These are phyloP conservation scores for Hippoglossus hippoglossus DNA, from an alignment of 2,797 vertebrate genomes.

Conservation along the genomic window DNA sequence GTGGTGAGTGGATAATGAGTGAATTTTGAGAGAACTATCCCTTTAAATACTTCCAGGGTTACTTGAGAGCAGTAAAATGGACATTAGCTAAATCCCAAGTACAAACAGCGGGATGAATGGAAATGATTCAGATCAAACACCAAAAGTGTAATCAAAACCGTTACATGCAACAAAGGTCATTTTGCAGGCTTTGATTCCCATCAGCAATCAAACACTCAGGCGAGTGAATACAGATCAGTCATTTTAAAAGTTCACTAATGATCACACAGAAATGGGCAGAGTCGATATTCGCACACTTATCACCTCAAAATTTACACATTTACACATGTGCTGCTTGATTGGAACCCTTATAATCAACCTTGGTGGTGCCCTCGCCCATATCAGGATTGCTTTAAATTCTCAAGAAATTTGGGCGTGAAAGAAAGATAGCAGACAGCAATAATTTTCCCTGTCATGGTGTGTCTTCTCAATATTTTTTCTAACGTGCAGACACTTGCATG, in stretches of 20 bases:
- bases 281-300: background rate
- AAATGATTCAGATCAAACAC: constrained; percentile 21
- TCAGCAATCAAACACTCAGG: no score
- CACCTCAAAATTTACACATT: background rate
- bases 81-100: background rate
- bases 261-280: background rate
- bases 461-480: constrained; percentile 2
- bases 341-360: background rate
- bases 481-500: constrained; percentile 4
- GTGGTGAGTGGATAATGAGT: no score
- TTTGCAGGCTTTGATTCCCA: no score
- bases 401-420: background rate
- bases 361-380: background rate
- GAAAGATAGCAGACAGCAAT: background rate
- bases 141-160: constrained; percentile 7
- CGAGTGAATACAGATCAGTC: background rate
- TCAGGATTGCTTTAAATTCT: background rate
- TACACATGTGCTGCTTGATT: background rate
- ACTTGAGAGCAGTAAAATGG: background rate
- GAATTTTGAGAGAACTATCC: no score
- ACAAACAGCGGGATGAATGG: background rate
- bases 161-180: background rate
- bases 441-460: background rate
- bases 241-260: background rate
- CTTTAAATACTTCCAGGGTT: background rate